Conservation (phyloP, 2,113 vertebrate genomes). For the Pluvianellus socialis region DNA sequence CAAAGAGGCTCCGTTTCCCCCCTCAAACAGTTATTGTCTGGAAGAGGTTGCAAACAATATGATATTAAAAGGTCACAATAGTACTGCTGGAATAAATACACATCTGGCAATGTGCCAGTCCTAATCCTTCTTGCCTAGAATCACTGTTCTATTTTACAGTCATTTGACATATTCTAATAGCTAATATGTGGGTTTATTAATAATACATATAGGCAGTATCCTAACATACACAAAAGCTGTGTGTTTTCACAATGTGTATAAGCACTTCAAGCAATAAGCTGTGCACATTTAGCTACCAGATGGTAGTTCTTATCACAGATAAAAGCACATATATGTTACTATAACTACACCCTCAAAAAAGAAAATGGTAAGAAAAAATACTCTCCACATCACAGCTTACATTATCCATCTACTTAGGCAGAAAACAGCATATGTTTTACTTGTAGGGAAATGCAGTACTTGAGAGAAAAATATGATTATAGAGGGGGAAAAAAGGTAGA, state of each 20-base stretch:
- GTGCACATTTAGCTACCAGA: conserved; percentile 75
- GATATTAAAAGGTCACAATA: conserved; percentile 68
- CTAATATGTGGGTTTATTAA: conserved; percentile 76
- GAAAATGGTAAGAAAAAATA: conserved; percentile 67
- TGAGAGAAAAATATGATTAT: conserved; percentile 45
- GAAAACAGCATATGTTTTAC: conserved; percentile 78
- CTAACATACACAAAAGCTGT: conserved; percentile 79
- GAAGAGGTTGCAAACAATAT: conserved; percentile 54
- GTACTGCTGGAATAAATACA: conserved; percentile 37
- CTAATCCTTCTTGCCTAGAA: conserved; percentile 29
- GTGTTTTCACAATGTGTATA: conserved; percentile 78
- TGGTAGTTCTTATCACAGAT: conserved; percentile 77
- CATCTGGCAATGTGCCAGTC: neutral
- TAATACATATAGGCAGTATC: conserved; percentile 66
- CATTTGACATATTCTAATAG: conserved; percentile 57
- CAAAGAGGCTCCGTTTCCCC: conserved; percentile 7
- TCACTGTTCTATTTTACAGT: conserved; percentile 37
- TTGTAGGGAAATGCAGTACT: conserved; percentile 35
- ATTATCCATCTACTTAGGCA: conserved; percentile 72
- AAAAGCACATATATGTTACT: conserved; percentile 77
- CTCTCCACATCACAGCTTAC: conserved; percentile 75
- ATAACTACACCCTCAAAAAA: conserved; percentile 70
- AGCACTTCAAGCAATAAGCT: conserved; percentile 72
- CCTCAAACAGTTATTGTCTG: conserved; percentile 56
- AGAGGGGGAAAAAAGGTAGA: neutral